Conservation (phyloP, 2,888 invertebrate genomes). For the Leptura quadrifasciata region DNA sequence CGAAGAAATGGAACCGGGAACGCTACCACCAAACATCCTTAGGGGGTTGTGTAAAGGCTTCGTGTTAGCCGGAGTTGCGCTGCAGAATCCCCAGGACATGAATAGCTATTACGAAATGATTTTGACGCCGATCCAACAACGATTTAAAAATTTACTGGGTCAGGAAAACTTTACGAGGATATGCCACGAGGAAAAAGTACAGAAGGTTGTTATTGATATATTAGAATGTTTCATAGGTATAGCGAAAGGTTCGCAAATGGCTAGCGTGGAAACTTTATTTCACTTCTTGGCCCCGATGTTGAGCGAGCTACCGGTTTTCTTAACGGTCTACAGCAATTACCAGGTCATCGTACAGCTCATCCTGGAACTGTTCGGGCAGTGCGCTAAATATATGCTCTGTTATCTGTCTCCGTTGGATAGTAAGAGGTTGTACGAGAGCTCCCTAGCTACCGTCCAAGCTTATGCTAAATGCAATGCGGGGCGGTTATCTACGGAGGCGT, state of each 20-base stretch:
- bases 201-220: conserved; percentile 83
- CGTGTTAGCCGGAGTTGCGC: conserved; percentile 79
- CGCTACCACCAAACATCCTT: conserved; percentile 77
- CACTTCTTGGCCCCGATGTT: conserved; percentile 80
- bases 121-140: conserved; percentile 74
- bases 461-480: conserved; percentile 82
- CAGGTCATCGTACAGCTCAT: conserved; percentile 86
- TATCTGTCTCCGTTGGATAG: conserved; percentile 79
- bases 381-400: conserved; percentile 83
- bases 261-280: conserved; percentile 72
- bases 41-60: conserved; percentile 84
- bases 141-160: conserved; percentile 76
- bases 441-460: conserved; percentile 82
- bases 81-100: conserved; percentile 66
- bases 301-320: conserved; percentile 81
- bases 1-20: conserved; percentile 74
- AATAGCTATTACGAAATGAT: conserved; percentile 71
- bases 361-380: conserved; percentile 83
- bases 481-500: conserved; percentile 78
- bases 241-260: conserved; percentile 78
- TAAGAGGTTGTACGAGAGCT: conserved; percentile 80
- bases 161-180: conserved; percentile 76
- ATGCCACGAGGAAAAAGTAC: conserved; percentile 79
- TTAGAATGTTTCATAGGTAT: conserved; percentile 86
- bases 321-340: conserved; percentile 84